phyloP scores from a whole-genome alignment of 2,888 invertebrate genomes.

The Galeopsomyia nigrocyanea region DNA sequence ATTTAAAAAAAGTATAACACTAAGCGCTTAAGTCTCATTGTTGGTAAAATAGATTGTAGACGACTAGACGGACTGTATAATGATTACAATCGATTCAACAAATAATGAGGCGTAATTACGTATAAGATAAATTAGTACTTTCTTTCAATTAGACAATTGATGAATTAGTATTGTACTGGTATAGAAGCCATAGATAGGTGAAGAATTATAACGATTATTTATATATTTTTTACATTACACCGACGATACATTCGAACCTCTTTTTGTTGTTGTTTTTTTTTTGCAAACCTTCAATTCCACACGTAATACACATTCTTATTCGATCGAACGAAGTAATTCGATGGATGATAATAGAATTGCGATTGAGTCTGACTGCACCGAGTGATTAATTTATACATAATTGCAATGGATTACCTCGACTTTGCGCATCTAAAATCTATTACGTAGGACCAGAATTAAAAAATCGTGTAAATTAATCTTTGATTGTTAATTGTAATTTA shows the following conservation, averaged over 20 bases:
- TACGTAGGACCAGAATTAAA: conserved; percentile 6
- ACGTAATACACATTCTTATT: no score
- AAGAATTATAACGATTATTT: conserved; percentile 31
- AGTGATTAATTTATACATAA: no score
- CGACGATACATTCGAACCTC: no score
- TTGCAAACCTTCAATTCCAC: conserved; percentile 12
- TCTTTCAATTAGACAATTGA: conserved; percentile 20
- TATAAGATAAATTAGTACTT: conserved; percentile 24
- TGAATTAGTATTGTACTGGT: conserved; percentile 26
- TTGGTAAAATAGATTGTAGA: conserved; percentile 19
- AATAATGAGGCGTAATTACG: conserved; percentile 8
- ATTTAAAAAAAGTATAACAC: no score
- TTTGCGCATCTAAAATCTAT: conserved; percentile 10
- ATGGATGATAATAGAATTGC: no score
- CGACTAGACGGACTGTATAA: conserved; percentile 30
- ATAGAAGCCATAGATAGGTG: conserved; percentile 34
- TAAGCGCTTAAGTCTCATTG: conserved; percentile 12
- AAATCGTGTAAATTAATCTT: conserved; percentile 25
- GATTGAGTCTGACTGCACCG: no score
- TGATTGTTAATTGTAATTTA: conserved; percentile 29
- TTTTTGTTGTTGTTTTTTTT: conserved; percentile 1
- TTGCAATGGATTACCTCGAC: neutral
- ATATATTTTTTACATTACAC: conserved; percentile 33
- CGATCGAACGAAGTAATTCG: no score
- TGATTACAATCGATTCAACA: conserved; percentile 25